Percentiles rank a stretch among this genome's conserved stretches.
phyloP scores from a whole-genome alignment of 2,888 invertebrate species.

The Ferrisia virgata region DNA sequence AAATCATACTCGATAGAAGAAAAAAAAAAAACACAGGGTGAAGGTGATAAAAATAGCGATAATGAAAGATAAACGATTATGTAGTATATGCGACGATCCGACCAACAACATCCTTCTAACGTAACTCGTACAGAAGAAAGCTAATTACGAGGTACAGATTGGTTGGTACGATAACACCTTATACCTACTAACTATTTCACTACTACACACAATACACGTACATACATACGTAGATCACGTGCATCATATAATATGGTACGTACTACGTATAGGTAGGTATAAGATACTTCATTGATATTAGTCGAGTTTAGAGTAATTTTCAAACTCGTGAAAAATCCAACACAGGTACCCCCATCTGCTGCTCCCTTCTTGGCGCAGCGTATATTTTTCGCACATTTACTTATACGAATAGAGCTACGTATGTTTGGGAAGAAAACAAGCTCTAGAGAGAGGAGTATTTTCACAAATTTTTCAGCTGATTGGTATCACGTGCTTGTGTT shows the following conservation, averaged over 20 bases:
- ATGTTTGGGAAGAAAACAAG: not conserved
- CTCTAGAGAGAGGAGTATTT: not conserved
- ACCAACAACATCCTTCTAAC: not conserved
- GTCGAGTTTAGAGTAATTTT: too few relatives aligned
- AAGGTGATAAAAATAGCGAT: constrained; percentile 22
- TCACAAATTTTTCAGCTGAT: constrained; percentile 23
- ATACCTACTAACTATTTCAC: too few relatives aligned
- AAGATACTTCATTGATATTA: too few relatives aligned
- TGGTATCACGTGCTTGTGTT: constrained; percentile 34
- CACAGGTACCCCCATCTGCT: not conserved
- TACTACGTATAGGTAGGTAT: too few relatives aligned
- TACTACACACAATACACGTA: too few relatives aligned
- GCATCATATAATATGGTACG: too few relatives aligned
- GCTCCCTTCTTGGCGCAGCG: too few relatives aligned
- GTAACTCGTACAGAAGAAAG: not conserved
- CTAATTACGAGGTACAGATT: not conserved
- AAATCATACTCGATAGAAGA: not conserved
- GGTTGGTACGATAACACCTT: not conserved
- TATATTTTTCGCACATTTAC: too few relatives aligned
- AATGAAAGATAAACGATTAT: constrained; percentile 17
- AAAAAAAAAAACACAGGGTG: not conserved
- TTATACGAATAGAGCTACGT: too few relatives aligned
- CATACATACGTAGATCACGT: too few relatives aligned
- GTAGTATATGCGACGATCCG: not conserved
- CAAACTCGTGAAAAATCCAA: too few relatives aligned